Conservation (phyloP, 2,888 invertebrate genomes). For the Drosophila niveifrons region DNA sequence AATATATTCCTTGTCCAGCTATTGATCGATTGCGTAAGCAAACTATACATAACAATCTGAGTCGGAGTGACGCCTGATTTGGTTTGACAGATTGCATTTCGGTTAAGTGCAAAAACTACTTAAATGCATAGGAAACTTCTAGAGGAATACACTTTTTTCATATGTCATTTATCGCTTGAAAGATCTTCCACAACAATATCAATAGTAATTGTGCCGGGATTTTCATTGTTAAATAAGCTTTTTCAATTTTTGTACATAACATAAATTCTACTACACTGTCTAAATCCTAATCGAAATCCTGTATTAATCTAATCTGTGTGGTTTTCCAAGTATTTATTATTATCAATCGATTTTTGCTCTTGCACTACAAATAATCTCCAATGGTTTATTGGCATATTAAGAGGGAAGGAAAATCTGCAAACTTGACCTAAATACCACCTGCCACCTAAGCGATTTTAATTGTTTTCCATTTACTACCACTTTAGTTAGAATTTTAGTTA, state of each 20-base stretch:
- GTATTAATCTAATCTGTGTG: neutral
- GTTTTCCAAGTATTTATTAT: neutral
- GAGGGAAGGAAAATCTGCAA: no score
- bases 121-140: no score
- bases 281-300: neutral
- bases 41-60: neutral
- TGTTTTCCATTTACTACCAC: no score
- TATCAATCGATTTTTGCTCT: neutral
- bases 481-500: neutral
- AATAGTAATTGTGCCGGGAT: no score
- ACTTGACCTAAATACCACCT: neutral
- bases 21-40: constrained; percentile 31
- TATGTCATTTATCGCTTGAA: no score
- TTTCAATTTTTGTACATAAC: neutral
- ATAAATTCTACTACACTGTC: neutral
- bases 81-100: neutral
- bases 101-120: no score
- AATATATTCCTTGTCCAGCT: neutral
- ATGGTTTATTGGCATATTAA: no score
- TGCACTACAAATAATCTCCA: neutral
- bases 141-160: no score
- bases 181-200: no score
- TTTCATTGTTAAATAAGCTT: neutral
- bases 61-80: constrained; percentile 8
- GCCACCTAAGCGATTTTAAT: no score